Evolutionary conservation across 1,140 invertebrate genomes (phyloP), one percentile per base, ranked within the genome.

Genomic region (Halesus radiatus): DNA sequence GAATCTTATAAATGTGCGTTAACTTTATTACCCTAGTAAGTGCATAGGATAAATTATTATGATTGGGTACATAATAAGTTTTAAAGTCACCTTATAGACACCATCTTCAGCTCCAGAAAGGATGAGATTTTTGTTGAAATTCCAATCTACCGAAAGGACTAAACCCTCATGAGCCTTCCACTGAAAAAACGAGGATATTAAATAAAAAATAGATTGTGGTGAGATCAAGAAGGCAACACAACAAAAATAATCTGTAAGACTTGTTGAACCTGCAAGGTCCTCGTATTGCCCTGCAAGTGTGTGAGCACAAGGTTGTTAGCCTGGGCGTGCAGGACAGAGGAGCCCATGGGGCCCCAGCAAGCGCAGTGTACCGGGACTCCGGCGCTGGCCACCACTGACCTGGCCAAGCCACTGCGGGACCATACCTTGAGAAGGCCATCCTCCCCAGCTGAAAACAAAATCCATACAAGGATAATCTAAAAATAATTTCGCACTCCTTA

Each of bases 101-200:
- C 97, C 98, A 89, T 99, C 98, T 91, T 99, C 98, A 8, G 94
- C 96, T 1, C 97, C 98, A 29, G 98, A 98, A 23, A 98, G 89
- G 66, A 99, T 97, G 0, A 97, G 89, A 84, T 96, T 95, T 83
- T 95, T 95, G 66, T 94, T 94, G 1, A 94, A 90, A 87, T 95
- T 98, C 98, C 98, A 99, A 66, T 94, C 94, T 1, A 97, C 90
- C 73, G 94, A 94, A 20, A 99, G 88, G 81, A 99, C 94, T 1
- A 99, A 85, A 7, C 96, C 96, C 83, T 99, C 98, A 88, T 99
- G 98, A 22, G 96, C 98, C 87, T 96, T 96, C 97, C 98, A 99
- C 96, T 98, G 86, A 26, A 91, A 90, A 56, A 16, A 68, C n/a
- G n/a, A 68, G 29, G 60, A 74, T n/a, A 72, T 37, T 72, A 45